phyloP scores from a whole-genome alignment of 2,113 vertebrate genomes.

The Oryzias woworae region DNA sequence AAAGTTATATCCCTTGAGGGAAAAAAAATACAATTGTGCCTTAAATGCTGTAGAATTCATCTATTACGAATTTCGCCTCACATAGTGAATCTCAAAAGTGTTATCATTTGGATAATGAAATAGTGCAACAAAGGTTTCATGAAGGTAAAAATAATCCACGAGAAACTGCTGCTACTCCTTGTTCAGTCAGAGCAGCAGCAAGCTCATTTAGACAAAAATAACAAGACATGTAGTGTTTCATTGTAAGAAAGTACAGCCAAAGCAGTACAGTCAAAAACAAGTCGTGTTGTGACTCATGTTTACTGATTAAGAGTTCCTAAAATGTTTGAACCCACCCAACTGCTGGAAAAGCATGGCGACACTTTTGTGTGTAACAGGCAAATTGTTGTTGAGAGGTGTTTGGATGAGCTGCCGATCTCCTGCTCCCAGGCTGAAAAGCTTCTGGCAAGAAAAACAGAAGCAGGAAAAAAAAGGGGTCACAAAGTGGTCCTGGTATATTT shows the following conservation, averaged over 20 bases:
- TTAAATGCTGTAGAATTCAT: constrained; percentile 26
- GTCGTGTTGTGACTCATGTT: constrained; percentile 18
- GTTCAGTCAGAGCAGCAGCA: not conserved
- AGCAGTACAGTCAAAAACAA: constrained; percentile 18
- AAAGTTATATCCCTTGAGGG: constrained; percentile 22
- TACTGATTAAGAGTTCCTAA: constrained; percentile 2
- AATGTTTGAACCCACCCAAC: constrained; percentile 82
- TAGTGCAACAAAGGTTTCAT: not conserved
- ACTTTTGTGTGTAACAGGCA: constrained; percentile 93
- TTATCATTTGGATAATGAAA: no score
- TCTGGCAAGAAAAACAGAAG: constrained; percentile 75
- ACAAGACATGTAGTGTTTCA: constrained; percentile 1
- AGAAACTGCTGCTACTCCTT: not conserved
- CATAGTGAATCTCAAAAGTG: no score
- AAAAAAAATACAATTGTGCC: constrained; percentile 20
- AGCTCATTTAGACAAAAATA: not conserved
- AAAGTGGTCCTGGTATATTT: constrained; percentile 18
- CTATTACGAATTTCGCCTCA: constrained; percentile 28
- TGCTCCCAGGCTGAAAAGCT: constrained; percentile 95
- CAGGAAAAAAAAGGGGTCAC: constrained; percentile 11
- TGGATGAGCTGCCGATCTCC: constrained; percentile 96
- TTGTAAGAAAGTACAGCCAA: not conserved
- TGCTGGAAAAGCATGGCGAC: constrained; percentile 97
- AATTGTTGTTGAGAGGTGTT: constrained; percentile 89
- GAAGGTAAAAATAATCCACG: not conserved